Evolutionary conservation across 2,797 vertebrate genomes (phyloP), one percentile per base, ranked within the genome.

Genomic region (Sebastes vulpes): DNA sequence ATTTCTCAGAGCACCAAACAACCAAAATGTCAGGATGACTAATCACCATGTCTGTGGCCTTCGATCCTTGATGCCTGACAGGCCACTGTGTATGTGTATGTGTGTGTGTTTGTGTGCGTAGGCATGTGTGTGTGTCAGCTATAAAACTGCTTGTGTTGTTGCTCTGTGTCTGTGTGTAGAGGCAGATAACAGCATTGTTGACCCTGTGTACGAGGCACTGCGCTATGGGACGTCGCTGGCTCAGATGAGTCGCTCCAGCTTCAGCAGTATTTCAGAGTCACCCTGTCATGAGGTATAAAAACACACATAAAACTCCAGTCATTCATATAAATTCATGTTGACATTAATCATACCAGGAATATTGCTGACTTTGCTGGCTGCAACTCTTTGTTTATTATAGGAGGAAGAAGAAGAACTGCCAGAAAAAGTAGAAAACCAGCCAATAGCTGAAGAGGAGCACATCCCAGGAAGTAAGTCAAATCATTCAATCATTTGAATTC

Each of bases 191-290:
- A 72, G 79, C 46, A 31, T 72, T 6, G 89, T 98, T 78, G 98
- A 98, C 88, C 98, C 97, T 0, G 90, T 98, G 79, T 98, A 98
- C 3, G 97, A 98, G 92, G 96, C 97, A 0, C 91, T 98, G 79
- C 97, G 97, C 79, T 98, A 98, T 2, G 97, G 98, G 70, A 98
- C 97, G 1, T 97, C 98, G 11, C 95, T 98, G 81, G 97, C 97
- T 25, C 96, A 97, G 73, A 90, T 97, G 96, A 97, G 97, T 85
- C 96, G 97, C 12, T 95, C 96, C 77, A 97, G 96, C 89, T 97
- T 97, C 79, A 92, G 96, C 89, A 98, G 97, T 80, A 96, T 97
- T 69, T 97, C 97, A 0, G 97, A 98, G 88, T 98, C 97, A 1
- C 97, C 97, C 5, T 91, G 88, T 89, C 93, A 94, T 4, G 92